Conservation (phyloP, 2,888 invertebrate genomes). For the Lithophane leautieri region DNA sequence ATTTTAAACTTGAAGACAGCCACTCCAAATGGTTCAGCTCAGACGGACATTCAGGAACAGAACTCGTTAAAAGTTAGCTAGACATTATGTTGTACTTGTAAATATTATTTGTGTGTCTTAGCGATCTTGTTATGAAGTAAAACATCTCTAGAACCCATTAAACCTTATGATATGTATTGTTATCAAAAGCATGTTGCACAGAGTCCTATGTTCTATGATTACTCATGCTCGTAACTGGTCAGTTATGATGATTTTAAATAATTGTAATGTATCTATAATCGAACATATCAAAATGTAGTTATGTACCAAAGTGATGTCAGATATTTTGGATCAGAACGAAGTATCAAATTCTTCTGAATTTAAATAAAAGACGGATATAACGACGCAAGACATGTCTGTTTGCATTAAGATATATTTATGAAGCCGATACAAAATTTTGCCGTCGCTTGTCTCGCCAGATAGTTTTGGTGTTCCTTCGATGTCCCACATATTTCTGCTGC, state of each 20-base stretch:
- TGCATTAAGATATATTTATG: no score
- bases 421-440: no score
- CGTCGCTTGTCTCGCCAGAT: no score
- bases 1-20: conserved; percentile 57
- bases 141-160: neutral
- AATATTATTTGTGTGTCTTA: conserved; percentile 22
- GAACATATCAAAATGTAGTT: no score
- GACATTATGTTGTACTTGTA: conserved; percentile 6
- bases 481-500: no score
- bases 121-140: neutral
- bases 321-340: no score
- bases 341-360: no score
- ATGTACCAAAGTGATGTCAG: no score
- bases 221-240: neutral
- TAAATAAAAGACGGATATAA: no score
- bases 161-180: neutral
- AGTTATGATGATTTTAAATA: neutral
- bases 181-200: neutral
- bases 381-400: no score
- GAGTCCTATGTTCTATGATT: neutral
- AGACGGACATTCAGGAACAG: conserved; percentile 33
- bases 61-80: conserved; percentile 52
- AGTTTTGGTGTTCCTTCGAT: no score
- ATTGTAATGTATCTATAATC: no score
- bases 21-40: conserved; percentile 42